Percentiles rank a stretch among this genome's conserved stretches.
These are phyloP conservation scores for Bombus superbus DNA, from an alignment of 1,140 invertebrate genomes.

Conservation along the genomic window DNA sequence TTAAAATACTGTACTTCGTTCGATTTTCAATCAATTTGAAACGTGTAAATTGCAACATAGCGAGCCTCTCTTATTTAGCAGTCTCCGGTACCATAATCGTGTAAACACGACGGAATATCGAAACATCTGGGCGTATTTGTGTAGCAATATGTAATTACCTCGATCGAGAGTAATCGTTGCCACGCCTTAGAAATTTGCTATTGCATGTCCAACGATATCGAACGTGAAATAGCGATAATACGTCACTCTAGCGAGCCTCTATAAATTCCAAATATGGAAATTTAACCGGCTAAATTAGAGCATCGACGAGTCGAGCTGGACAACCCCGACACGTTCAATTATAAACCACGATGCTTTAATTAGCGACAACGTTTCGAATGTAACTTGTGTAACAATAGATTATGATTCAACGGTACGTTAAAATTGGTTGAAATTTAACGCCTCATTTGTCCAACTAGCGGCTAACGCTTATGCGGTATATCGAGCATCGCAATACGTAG, in stretches of 20 bases:
- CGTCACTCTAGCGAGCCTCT: background rate
- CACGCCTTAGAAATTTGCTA: background rate
- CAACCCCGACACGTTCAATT: background rate
- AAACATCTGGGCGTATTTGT: background rate
- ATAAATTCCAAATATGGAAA: conserved; percentile 11
- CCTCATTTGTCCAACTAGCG: conserved; percentile 7
- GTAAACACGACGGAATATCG: background rate
- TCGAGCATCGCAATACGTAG: background rate
- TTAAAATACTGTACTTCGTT: background rate
- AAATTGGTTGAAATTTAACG: conserved; percentile 26
- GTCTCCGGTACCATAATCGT: too few relatives aligned
- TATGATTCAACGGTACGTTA: background rate
- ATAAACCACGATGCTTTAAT: conserved; percentile 1
- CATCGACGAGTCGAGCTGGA: background rate
- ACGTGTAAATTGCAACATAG: background rate
- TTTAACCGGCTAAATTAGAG: background rate
- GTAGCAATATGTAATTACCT: background rate
- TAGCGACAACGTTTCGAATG: background rate
- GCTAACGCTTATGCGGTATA: background rate
- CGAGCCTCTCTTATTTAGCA: background rate
- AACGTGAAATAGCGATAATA: background rate
- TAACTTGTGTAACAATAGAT: background rate
- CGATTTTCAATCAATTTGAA: background rate
- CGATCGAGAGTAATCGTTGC: background rate
- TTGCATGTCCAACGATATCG: background rate